Evolutionary conservation across 2,888 invertebrate genomes (phyloP).

Genomic region (Drosophila anomalata): DNA sequence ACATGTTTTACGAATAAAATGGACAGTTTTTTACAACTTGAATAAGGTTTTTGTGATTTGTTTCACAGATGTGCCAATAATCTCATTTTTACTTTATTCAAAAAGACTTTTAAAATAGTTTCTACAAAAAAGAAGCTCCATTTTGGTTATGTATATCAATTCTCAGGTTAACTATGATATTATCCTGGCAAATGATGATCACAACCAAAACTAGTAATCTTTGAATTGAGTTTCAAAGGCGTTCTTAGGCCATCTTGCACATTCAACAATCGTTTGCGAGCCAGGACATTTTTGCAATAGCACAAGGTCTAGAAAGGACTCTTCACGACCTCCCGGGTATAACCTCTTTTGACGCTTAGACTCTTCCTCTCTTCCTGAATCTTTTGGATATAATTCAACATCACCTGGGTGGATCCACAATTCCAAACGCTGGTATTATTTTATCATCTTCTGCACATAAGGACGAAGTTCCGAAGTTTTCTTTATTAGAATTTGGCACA

Average conservation of each 20-base stretch:
- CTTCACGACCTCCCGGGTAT: not conserved
- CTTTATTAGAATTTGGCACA: constrained; percentile 17
- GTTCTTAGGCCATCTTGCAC: not conserved
- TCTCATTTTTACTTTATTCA: not conserved
- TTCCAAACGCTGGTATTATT: constrained; percentile 30
- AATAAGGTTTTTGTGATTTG: not conserved
- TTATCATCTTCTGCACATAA: constrained; percentile 46
- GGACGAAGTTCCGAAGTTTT: constrained; percentile 15
- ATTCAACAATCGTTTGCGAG: not conserved
- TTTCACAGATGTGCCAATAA: too few relatives aligned
- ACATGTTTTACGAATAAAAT: not conserved
- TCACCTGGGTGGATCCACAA: constrained; percentile 37
- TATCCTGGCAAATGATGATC: not conserved
- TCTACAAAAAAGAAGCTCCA: not conserved
- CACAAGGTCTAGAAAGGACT: constrained; percentile 14
- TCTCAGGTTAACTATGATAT: not conserved
- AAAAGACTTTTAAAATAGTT: not conserved
- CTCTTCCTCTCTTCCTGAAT: not conserved
- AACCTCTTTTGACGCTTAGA: not conserved
- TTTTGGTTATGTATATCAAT: not conserved
- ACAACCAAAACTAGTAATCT: not conserved
- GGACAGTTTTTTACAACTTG: not conserved
- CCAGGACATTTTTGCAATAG: constrained; percentile 13
- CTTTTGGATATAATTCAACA: not conserved
- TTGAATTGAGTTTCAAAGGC: not conserved